Conservation (phyloP, 2,888 invertebrate species). For the Pasiphila rectangulata region DNA sequence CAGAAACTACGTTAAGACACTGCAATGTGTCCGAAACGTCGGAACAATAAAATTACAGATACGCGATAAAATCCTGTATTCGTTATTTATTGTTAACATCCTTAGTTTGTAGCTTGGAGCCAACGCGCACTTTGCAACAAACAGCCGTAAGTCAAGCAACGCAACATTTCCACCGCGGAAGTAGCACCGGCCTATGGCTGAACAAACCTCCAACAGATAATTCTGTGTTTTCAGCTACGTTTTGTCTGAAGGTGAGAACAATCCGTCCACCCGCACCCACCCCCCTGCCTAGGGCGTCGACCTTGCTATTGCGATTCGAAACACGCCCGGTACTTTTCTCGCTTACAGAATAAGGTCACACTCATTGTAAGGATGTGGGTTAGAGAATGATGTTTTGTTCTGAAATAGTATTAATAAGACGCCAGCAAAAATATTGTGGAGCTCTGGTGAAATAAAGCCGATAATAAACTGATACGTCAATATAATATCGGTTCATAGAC, state of each 20-base stretch:
- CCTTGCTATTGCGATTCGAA: conserved; percentile 70
- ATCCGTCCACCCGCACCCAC: conserved; percentile 27
- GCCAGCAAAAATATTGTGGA: conserved; percentile 2
- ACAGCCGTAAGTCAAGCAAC: neutral
- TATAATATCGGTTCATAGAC: too few relatives aligned
- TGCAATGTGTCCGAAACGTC: too few relatives aligned
- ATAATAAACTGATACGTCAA: too few relatives aligned
- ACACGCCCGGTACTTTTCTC: conserved; percentile 66
- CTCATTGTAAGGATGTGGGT: conserved; percentile 51
- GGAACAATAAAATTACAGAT: too few relatives aligned
- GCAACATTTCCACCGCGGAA: conserved; percentile 1
- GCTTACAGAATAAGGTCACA: conserved; percentile 66
- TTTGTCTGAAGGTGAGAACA: conserved; percentile 53
- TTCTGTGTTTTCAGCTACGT: conserved; percentile 45
- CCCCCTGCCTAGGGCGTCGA: conserved; percentile 50
- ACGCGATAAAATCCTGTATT: too few relatives aligned
- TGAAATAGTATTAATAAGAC: conserved; percentile 16
- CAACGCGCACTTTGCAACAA: neutral
- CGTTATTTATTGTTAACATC: too few relatives aligned
- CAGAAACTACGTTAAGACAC: too few relatives aligned
- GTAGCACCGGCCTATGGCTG: conserved; percentile 25
- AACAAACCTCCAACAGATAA: conserved; percentile 36
- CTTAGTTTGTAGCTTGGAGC: neutral
- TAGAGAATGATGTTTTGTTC: conserved; percentile 32
- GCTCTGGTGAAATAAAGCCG: too few relatives aligned